These are phyloP conservation scores for Mythimna ferrago DNA, from an alignment of 2,888 invertebrate genomes.

Conservation along the genomic window DNA sequence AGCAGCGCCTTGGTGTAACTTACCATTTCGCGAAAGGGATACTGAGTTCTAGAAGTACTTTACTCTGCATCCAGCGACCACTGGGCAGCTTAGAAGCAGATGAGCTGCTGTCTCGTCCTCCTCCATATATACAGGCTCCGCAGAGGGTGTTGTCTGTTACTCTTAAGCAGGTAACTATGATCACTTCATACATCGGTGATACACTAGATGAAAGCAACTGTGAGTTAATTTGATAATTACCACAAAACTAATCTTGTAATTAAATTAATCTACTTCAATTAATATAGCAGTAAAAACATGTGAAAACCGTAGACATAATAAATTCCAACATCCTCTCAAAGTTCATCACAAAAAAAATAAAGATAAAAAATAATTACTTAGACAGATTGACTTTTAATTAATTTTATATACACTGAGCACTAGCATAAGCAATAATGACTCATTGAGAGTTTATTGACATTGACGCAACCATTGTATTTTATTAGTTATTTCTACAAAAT, in stretches of 20 bases:
- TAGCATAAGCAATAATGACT: conserved; percentile 47
- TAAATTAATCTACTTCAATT: background rate
- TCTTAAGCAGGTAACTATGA: too few species aligned
- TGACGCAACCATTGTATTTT: conserved; percentile 62
- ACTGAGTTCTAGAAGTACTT: too few species aligned
- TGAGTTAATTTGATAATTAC: background rate
- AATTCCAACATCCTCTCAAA: conserved; percentile 7
- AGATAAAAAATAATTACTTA: conserved; percentile 14
- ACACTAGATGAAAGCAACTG: background rate
- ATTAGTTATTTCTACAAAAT: conserved; percentile 53
- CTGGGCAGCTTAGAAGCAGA: too few species aligned
- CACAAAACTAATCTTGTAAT: background rate
- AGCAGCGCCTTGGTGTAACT: too few species aligned
- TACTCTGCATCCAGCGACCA: too few species aligned
- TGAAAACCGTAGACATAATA: background rate
- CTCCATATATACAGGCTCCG: too few species aligned
- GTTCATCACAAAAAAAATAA: conserved; percentile 32
- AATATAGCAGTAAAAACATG: background rate
- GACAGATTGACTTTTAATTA: conserved; percentile 32
- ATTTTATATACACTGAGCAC: conserved; percentile 40
- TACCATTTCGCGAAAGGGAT: too few species aligned
- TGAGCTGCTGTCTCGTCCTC: too few species aligned
- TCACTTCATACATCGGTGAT: too few species aligned
- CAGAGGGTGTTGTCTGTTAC: too few species aligned
- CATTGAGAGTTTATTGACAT: conserved; percentile 48